A percentile compares a stretch with the other conserved stretches of the same genome.
Conservation (phyloP, 92 coral and sea anemone genomes). For the Umimayanthus chanpuru region DNA sequence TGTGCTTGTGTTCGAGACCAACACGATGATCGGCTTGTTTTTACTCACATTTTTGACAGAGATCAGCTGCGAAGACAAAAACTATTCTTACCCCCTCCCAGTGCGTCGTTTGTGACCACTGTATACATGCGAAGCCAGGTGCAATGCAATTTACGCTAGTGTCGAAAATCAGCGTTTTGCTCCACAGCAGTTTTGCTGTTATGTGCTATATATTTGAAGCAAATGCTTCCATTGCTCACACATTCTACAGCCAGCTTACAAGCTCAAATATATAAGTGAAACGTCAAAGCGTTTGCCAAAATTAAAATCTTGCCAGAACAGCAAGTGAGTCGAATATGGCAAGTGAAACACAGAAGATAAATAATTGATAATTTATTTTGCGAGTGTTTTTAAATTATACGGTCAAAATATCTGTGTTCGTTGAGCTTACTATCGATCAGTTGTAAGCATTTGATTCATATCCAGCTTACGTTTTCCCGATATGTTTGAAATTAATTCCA, state of each 20-base stretch:
- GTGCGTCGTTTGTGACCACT: no score
- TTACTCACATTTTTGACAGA: no score
- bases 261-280: conserved; percentile 3
- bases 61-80: no score
- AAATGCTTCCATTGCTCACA: background rate
- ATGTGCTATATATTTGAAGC: no score
- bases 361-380: conserved; percentile 38
- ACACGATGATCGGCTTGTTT: no score
- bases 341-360: background rate
- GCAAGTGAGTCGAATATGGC: background rate
- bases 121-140: background rate
- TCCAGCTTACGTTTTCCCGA: background rate
- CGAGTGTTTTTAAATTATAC: conserved; percentile 35
- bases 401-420: conserved; percentile 31
- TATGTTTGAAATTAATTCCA: background rate
- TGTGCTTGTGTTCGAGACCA: no score
- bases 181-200: background rate
- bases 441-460: background rate
- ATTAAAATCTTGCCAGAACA: background rate
- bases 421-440: background rate
- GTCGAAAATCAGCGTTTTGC: background rate
- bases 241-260: background rate
- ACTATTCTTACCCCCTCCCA: no score
- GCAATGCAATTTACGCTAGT: background rate
- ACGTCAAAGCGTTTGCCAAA: background rate